These are phyloP conservation scores for Creontiades dilutus DNA, from an alignment of 2,888 invertebrate species.

Conservation along the genomic window DNA sequence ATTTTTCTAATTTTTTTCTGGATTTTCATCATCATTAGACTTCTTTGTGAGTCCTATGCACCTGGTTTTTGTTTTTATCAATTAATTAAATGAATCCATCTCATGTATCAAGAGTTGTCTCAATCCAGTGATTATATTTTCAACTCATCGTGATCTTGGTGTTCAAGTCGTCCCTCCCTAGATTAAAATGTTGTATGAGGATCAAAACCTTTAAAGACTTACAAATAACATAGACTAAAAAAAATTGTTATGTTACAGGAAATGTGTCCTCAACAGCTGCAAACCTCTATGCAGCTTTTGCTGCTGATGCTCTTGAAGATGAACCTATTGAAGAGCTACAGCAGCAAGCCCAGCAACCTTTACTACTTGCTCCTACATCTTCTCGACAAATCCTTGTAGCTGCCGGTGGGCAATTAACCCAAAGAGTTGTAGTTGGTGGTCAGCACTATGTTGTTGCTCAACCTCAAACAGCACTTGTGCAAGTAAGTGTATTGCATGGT, in stretches of 20 bases:
- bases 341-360: slow-evolving; percentile 71
- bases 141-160: too few relatives aligned
- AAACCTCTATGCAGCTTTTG: slow-evolving; percentile 90
- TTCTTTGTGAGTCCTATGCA: too few relatives aligned
- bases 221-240: too few relatives aligned
- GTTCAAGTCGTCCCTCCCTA: too few relatives aligned
- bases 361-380: slow-evolving; percentile 72
- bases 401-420: slow-evolving; percentile 75
- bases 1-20: too few relatives aligned
- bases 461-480: slow-evolving; percentile 82
- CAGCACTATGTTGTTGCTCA: slow-evolving; percentile 85
- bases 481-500: slow-evolving; percentile 72
- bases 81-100: too few relatives aligned
- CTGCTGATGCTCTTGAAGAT: slow-evolving; percentile 90
- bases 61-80: too few relatives aligned
- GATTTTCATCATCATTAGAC: too few relatives aligned
- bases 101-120: too few relatives aligned
- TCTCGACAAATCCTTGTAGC: slow-evolving; percentile 81
- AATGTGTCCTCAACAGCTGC: slow-evolving; percentile 89
- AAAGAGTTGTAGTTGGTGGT: slow-evolving; percentile 78
- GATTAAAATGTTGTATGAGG: too few relatives aligned
- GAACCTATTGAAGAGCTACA: slow-evolving; percentile 79
- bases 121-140: too few relatives aligned
- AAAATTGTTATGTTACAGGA: slow-evolving; percentile 56
- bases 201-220: too few relatives aligned